phyloP scores from a whole-genome alignment of 2,113 vertebrate species.

The Corythornis madagascariensis region DNA sequence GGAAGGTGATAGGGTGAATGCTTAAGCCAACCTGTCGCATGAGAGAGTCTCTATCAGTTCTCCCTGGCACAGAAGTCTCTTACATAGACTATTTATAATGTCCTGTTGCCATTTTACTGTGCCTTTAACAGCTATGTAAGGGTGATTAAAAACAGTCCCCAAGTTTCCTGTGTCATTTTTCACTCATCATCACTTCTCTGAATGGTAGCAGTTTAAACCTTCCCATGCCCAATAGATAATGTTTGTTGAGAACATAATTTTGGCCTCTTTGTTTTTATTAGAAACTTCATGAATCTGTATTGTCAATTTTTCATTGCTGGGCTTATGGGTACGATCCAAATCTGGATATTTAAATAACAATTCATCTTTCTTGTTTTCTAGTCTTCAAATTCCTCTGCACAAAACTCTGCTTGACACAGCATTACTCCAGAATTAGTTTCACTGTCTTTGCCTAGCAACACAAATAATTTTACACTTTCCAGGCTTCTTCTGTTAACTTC shows the following conservation, averaged over 20 bases:
- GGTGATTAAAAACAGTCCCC: constrained; percentile 62
- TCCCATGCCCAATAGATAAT: constrained; percentile 13
- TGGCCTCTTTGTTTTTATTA: neutral
- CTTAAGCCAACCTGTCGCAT: constrained; percentile 45
- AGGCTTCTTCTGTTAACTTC: constrained; percentile 42
- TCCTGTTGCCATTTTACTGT: constrained; percentile 58
- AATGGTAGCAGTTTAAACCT: constrained; percentile 56
- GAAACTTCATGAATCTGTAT: neutral
- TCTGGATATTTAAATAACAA: constrained; percentile 58
- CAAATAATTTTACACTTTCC: constrained; percentile 57
- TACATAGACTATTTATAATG: constrained; percentile 62
- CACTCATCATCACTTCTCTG: constrained; percentile 43
- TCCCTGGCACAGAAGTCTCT: constrained; percentile 36
- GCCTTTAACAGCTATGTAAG: constrained; percentile 43
- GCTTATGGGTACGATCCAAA: constrained; percentile 40
- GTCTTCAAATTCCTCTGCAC: constrained; percentile 10
- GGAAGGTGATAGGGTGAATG: neutral
- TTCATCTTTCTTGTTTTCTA: constrained; percentile 56
- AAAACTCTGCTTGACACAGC: constrained; percentile 40
- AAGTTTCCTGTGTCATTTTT: constrained; percentile 63
- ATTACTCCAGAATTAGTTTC: constrained; percentile 51
- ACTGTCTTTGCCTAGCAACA: constrained; percentile 58
- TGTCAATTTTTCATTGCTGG: constrained; percentile 50
- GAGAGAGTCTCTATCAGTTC: constrained; percentile 10
- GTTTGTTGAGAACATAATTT: neutral